Evolutionary conservation across 2,888 invertebrate species (phyloP).

Genomic region (Lithophane ornitopus): DNA sequence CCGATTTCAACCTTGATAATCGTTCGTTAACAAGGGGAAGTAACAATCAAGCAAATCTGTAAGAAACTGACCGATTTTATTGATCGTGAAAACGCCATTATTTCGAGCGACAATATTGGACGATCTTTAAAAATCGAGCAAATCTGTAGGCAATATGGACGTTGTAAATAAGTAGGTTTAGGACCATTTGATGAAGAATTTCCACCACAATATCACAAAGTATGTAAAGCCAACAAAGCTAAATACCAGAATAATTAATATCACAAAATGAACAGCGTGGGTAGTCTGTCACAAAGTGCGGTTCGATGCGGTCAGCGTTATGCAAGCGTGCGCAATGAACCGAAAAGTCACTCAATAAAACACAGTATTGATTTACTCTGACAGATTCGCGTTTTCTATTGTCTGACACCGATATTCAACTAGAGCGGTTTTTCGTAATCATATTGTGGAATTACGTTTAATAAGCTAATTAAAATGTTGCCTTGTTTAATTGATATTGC

Average conservation of each 20-base stretch:
- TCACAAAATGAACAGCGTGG: constrained; percentile 3
- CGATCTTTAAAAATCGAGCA: not conserved
- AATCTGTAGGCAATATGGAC: not conserved
- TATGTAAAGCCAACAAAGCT: not conserved
- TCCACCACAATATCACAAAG: not conserved
- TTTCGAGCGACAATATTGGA: not conserved
- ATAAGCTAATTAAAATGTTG: constrained; percentile 27
- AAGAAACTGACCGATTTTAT: not conserved
- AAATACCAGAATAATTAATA: constrained; percentile 12
- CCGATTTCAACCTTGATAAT: not conserved
- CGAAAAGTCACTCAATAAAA: constrained; percentile 63
- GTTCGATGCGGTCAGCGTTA: constrained; percentile 53
- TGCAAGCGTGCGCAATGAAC: constrained; percentile 62
- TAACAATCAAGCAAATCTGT: not conserved
- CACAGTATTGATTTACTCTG: constrained; percentile 55
- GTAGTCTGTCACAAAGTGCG: constrained; percentile 31
- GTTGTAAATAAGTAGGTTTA: not conserved
- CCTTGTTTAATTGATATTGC: not conserved
- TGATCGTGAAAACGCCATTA: not conserved
- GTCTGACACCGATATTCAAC: constrained; percentile 48
- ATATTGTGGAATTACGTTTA: constrained; percentile 8
- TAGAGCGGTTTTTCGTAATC: constrained; percentile 38
- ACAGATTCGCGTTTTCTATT: constrained; percentile 56
- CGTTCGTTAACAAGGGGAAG: not conserved
- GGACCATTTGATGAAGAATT: not conserved